A percentile compares a stretch with the other conserved stretches of the same genome.
Conservation (phyloP, 2,797 vertebrate species). For the Syngnathus rostellatus region DNA sequence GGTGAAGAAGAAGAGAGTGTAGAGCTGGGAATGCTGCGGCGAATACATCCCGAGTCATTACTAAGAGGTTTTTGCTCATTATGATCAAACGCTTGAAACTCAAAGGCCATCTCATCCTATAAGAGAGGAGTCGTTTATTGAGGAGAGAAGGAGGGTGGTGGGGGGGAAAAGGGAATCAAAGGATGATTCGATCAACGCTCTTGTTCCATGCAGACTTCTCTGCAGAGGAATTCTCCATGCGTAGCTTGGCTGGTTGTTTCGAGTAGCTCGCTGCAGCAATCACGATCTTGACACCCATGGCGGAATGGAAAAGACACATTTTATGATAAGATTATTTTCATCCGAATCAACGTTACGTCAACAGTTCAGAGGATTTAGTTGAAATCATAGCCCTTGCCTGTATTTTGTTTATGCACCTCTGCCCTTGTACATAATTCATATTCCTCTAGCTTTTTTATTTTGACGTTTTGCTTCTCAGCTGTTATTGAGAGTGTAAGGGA, state of each 20-base stretch:
- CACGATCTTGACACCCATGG: constrained; percentile 20
- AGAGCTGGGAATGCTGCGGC: constrained; percentile 51
- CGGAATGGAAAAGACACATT: constrained; percentile 5
- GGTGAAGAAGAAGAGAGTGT: constrained; percentile 42
- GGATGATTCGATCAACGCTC: constrained; percentile 45
- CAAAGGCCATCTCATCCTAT: constrained; percentile 49
- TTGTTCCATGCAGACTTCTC: constrained; percentile 37
- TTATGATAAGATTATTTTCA: background rate
- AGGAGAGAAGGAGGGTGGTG: constrained; percentile 11
- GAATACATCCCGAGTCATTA: constrained; percentile 63
- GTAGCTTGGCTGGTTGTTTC: constrained; percentile 29
- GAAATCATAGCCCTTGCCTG: background rate
- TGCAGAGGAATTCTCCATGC: constrained; percentile 23
- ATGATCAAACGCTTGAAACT: constrained; percentile 64
- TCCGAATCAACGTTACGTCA: background rate
- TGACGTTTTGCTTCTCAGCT: background rate
- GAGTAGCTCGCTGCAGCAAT: constrained; percentile 29
- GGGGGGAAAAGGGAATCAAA: constrained; percentile 32
- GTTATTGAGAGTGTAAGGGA: background rate
- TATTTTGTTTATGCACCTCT: constrained; percentile 1
- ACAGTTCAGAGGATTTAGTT: background rate
- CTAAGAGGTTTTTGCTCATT: constrained; percentile 66
- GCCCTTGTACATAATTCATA: background rate
- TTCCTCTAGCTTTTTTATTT: background rate
- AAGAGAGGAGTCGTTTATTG: constrained; percentile 35